Percentiles rank a stretch among this genome's conserved stretches.
These are phyloP conservation scores for Vannuccia rotundouncinata DNA, from an alignment of 2,888 invertebrate species.

Conservation along the genomic window DNA sequence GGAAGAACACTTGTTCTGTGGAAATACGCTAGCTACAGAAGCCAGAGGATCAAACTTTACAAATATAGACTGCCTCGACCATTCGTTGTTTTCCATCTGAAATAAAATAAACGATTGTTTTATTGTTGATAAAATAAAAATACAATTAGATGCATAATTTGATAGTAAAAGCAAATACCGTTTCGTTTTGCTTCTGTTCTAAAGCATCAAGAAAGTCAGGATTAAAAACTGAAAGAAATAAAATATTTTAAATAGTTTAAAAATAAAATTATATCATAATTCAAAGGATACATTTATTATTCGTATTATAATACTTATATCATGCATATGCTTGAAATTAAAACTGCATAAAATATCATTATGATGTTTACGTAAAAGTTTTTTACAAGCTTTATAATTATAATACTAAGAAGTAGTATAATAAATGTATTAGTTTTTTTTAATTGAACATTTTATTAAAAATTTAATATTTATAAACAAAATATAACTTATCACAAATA, in stretches of 20 bases:
- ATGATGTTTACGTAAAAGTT: no score
- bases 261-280: not conserved
- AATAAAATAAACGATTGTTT: not conserved
- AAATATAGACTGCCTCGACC: not conserved
- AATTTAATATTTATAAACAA: no score
- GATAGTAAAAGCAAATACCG: not conserved
- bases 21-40: no score
- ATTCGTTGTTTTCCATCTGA: not conserved
- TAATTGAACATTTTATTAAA: no score
- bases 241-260: not conserved
- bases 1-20: no score
- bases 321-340: not conserved
- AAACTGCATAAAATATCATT: not conserved
- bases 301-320: not conserved
- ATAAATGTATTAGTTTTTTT: no score
- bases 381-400: no score
- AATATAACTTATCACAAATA: no score
- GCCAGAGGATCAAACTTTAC: conserved; percentile 10
- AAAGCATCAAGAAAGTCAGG: conserved; percentile 17
- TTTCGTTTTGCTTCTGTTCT: conserved; percentile 2
- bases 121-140: no score
- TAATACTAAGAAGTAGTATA: no score
- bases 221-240: not conserved
- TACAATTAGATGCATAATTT: no score
- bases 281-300: not conserved